These are phyloP conservation scores for Pampus argenteus DNA, from an alignment of 2,797 vertebrate species.

Conservation along the genomic window DNA sequence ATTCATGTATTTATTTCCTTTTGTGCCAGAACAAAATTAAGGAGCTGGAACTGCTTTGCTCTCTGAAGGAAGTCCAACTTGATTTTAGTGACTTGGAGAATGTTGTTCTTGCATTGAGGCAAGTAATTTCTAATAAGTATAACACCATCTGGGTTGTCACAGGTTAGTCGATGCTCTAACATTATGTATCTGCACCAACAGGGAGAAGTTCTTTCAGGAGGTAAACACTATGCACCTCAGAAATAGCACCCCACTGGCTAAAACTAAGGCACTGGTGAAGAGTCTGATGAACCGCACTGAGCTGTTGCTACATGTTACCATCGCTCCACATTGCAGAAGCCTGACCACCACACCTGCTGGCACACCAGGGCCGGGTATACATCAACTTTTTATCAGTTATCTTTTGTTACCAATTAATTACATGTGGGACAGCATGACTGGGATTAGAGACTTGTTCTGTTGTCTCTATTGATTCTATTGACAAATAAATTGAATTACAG, in stretches of 20 bases:
- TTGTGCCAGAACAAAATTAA: slow-evolving; percentile 94
- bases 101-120: slow-evolving; percentile 94
- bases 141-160: neutral
- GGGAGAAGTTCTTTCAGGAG: slow-evolving; percentile 98
- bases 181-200: slow-evolving; percentile 60
- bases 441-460: slow-evolving; percentile 1
- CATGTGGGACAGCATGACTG: neutral
- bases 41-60: slow-evolving; percentile 96
- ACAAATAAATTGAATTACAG: neutral
- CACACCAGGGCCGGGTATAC: slow-evolving; percentile 87
- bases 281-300: slow-evolving; percentile 98
- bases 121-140: slow-evolving; percentile 43
- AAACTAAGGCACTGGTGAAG: slow-evolving; percentile 95
- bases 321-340: slow-evolving; percentile 95
- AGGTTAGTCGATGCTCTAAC: slow-evolving; percentile 21
- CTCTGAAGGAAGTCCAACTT: slow-evolving; percentile 94
- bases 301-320: slow-evolving; percentile 95
- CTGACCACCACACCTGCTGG: slow-evolving; percentile 92
- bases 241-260: slow-evolving; percentile 87
- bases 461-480: too few species aligned
- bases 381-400: neutral
- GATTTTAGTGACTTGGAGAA: slow-evolving; percentile 97
- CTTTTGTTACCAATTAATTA: neutral
- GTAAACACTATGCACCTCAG: slow-evolving; percentile 90
- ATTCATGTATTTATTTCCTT: slow-evolving; percentile 19